Percentiles rank a stretch among this genome's conserved stretches.
These are phyloP conservation scores for Palythoa grandiflora DNA, from an alignment of 92 coral and sea anemone genomes.

Conservation along the genomic window DNA sequence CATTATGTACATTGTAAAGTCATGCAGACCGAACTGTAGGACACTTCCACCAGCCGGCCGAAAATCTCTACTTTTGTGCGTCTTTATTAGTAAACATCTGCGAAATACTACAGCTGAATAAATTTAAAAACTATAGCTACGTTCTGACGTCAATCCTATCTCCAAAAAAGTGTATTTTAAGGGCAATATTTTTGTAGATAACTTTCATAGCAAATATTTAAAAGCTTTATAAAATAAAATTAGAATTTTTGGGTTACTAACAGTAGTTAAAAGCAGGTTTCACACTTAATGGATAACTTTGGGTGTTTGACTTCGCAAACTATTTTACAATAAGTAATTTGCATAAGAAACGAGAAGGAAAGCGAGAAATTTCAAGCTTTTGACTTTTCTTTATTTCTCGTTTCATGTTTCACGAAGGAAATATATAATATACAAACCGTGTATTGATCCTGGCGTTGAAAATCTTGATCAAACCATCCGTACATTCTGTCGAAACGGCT, in stretches of 20 bases:
- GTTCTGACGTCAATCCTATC: not conserved
- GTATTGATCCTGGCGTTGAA: slow-evolving; percentile 73
- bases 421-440: slow-evolving; percentile 66
- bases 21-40: not conserved
- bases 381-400: not conserved
- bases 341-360: slow-evolving; percentile 6
- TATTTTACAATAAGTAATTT: not conserved
- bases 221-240: not conserved
- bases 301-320: slow-evolving; percentile 7
- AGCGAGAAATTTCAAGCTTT: not conserved
- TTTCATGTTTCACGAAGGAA: slow-evolving; percentile 35
- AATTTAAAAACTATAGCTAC: slow-evolving; percentile 14
- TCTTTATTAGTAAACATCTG: slow-evolving; percentile 24
- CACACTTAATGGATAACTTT: not conserved
- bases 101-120: slow-evolving; percentile 27
- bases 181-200: not conserved
- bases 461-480: slow-evolving; percentile 97
- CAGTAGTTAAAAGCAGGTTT: not conserved
- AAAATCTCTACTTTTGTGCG: not conserved
- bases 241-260: not conserved
- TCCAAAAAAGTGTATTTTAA: not conserved
- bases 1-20: not conserved
- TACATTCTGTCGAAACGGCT: slow-evolving; percentile 70
- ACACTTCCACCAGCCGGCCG: not conserved
- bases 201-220: not conserved